Evolutionary conservation across 2,888 invertebrate genomes (phyloP).

Genomic region (Cyclophora punctaria): DNA sequence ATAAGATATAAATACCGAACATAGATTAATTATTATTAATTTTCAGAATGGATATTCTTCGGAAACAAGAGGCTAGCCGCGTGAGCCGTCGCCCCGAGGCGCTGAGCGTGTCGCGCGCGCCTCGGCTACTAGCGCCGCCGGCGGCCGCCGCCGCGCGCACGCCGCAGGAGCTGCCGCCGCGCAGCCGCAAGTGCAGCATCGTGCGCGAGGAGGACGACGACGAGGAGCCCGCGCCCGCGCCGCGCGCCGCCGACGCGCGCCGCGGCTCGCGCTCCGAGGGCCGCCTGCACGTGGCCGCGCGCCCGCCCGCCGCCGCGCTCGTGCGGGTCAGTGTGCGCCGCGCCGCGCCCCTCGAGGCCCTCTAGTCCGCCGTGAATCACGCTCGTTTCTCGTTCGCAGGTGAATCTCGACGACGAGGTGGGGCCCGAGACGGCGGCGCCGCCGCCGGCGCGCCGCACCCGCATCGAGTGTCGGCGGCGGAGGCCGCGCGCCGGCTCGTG

Average conservation of each 20-base stretch:
- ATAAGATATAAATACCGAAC: too few species aligned
- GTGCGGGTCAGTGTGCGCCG: conserved; percentile 64
- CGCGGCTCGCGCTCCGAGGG: conserved; percentile 89
- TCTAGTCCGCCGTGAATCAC: conserved; percentile 7
- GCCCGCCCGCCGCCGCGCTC: conserved; percentile 73
- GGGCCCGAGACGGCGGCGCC: conserved; percentile 42
- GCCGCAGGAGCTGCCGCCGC: conserved; percentile 77
- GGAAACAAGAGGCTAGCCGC: conserved; percentile 37
- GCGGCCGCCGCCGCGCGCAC: conserved; percentile 77
- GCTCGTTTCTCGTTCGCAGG: conserved; percentile 20
- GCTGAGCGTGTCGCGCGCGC: conserved; percentile 52
- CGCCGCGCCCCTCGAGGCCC: conserved; percentile 26
- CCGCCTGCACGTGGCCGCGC: conserved; percentile 80
- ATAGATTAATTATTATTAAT: neutral
- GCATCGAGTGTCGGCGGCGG: conserved; percentile 53
- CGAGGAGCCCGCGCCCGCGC: conserved; percentile 79
- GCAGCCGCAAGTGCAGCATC: conserved; percentile 87
- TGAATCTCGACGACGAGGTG: conserved; percentile 49
- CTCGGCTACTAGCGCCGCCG: conserved; percentile 45
- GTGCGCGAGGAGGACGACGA: conserved; percentile 95
- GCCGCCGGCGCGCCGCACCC: conserved; percentile 49
- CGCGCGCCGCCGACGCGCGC: conserved; percentile 71
- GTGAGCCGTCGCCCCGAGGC: conserved; percentile 50
- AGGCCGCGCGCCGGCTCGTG: conserved; percentile 82
- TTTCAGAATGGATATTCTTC: conserved; percentile 23